Percentiles rank a stretch among this genome's conserved stretches.
These are phyloP conservation scores for Rosalia funebris DNA, from an alignment of 2,888 invertebrate species.

Conservation along the genomic window DNA sequence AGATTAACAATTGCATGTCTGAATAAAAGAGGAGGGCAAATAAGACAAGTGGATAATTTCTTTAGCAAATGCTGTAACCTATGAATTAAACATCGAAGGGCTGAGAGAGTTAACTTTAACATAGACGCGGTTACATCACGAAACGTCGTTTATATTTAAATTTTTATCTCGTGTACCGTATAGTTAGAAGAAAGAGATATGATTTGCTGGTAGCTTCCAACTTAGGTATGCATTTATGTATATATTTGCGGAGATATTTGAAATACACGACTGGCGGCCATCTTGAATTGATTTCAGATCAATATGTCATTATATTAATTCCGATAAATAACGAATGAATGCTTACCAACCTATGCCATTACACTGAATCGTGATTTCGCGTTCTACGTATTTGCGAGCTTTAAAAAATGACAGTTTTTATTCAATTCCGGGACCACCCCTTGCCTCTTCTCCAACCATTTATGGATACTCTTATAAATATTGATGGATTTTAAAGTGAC, in stretches of 20 bases:
- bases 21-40: conserved; percentile 56
- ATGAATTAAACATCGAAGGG: conserved; percentile 57
- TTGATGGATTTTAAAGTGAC: conserved; percentile 45
- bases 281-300: conserved; percentile 45
- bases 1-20: conserved; percentile 58
- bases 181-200: conserved; percentile 54
- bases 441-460: conserved; percentile 17
- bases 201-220: conserved; percentile 57
- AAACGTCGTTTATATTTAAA: conserved; percentile 57
- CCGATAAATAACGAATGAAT: conserved; percentile 56
- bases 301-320: conserved; percentile 62
- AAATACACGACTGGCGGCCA: conserved; percentile 46
- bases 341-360: conserved; percentile 51
- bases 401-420: conserved; percentile 27
- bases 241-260: conserved; percentile 55
- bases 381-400: conserved; percentile 23
- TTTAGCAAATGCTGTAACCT: conserved; percentile 59
- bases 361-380: conserved; percentile 47
- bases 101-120: conserved; percentile 44
- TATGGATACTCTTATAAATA: conserved; percentile 39
- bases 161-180: conserved; percentile 55
- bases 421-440: conserved; percentile 25
- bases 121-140: conserved; percentile 49
- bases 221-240: conserved; percentile 59
- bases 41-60: conserved; percentile 61